Evolutionary conservation across 2,888 invertebrate species (phyloP).

Genomic region (Tipula lateralis): DNA sequence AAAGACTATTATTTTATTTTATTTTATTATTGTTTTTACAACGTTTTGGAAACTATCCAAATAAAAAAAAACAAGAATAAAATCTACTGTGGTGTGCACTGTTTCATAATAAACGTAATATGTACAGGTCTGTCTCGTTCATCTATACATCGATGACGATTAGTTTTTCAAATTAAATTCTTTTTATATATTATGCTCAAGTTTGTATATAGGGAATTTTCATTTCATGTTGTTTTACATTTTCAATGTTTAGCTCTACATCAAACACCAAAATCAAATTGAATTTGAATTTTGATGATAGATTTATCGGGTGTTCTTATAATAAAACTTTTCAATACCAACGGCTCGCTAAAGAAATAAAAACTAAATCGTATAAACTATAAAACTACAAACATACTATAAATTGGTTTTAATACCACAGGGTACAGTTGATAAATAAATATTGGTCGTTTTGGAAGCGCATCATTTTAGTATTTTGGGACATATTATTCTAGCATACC

Average conservation of each 20-base stretch:
- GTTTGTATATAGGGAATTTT: background rate
- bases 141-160: background rate
- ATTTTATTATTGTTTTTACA: background rate
- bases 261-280: background rate
- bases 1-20: background rate
- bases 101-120: background rate
- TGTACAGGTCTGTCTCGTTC: background rate
- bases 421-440: no score
- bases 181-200: background rate
- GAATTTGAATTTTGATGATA: background rate
- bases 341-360: no score
- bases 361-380: background rate
- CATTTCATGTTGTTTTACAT: background rate
- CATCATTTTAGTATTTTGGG: no score
- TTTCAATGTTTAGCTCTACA: conserved; percentile 15
- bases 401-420: background rate
- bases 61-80: background rate
- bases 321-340: background rate
- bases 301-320: conserved; percentile 15
- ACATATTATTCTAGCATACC: no score
- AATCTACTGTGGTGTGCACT: background rate
- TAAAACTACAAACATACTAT: background rate
- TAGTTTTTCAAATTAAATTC: background rate
- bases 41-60: background rate
- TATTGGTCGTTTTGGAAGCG: no score